Base-by-base conservation (phyloP, 1,140 invertebrate species). In the Akabosia matsudoensis region DNA sequence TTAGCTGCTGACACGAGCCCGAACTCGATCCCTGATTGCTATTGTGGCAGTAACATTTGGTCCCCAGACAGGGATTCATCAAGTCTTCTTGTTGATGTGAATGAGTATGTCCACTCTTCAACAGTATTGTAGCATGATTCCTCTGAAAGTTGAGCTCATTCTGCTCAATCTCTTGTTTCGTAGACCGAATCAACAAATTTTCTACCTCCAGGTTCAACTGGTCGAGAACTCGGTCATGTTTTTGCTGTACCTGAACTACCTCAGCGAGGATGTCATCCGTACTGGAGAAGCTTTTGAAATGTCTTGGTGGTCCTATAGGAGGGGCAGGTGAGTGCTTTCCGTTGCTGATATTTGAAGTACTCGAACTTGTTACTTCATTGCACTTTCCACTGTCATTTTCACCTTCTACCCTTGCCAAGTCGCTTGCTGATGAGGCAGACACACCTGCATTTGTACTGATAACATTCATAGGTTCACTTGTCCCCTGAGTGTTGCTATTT, bases 141-240 rank as follows among this genome's bases (percentile, higher is more conserved):
- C 61, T 67, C 30, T 67, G 61, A 31, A 24, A 67, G 61, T 67
- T 67, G 10, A 67, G n/a, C 61, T 67, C 61, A 30, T 67, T 67
- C 28, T 67, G 61, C 31, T 67, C 61, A 30, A 67, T 67, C 61
- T 67, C 61, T n/a, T 67, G 61, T n/a, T 67, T 67, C n/a, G 61
- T 67, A 30, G 61, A 67, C 31, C 61, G 24, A 10, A 81, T 78
- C 0, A 81, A 37, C n/a, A 81, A 67, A 64, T 81, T 81, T 51
- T 81, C 80, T 22, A 81, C 80, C 73, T 81, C 80, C 18, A 81
- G 56, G 52, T 81, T 81, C n/a, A 81, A 70, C 37, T 81, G 78
- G 70, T 81, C 78, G 22, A 81, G 67, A 24, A 81, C 80, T 16
- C 80, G 76, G 24, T 79, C 79, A 54, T 81, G 80, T 31, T 76